These are phyloP conservation scores for Notocelia uddmanniana DNA, from an alignment of 2,888 invertebrate genomes.

Conservation along the genomic window DNA sequence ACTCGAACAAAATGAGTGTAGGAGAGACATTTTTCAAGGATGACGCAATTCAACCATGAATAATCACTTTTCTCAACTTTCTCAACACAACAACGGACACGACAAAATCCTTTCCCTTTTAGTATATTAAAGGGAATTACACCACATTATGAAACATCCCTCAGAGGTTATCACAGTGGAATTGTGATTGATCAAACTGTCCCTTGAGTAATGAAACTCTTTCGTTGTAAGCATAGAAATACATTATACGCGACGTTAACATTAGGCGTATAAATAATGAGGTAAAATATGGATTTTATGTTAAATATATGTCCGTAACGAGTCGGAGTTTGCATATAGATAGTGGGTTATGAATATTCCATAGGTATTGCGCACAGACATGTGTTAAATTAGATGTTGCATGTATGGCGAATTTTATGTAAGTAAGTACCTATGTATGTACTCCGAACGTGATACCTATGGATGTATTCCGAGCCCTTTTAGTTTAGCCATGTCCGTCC, in stretches of 20 bases:
- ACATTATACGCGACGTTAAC: slow-evolving; percentile 14
- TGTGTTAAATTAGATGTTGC: not conserved
- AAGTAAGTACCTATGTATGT: too few relatives aligned
- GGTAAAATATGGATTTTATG: slow-evolving; percentile 43
- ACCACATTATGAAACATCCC: slow-evolving; percentile 25
- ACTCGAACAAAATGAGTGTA: too few relatives aligned
- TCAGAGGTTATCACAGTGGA: slow-evolving; percentile 27
- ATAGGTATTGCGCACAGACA: slow-evolving; percentile 23
- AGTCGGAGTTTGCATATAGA: slow-evolving; percentile 42
- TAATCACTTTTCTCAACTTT: slow-evolving; percentile 20
- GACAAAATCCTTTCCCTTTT: not conserved
- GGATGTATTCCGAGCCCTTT: too few relatives aligned
- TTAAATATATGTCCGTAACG: slow-evolving; percentile 39
- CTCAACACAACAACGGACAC: slow-evolving; percentile 8
- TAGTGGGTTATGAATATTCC: slow-evolving; percentile 41
- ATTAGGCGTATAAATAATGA: slow-evolving; percentile 22
- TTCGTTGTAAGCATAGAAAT: slow-evolving; percentile 20
- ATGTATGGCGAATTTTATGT: not conserved
- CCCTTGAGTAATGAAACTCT: slow-evolving; percentile 36
- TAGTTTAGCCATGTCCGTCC: too few relatives aligned
- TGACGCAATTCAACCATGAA: not conserved
- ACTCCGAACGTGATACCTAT: too few relatives aligned
- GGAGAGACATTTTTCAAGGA: not conserved
- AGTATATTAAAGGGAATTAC: slow-evolving; percentile 19
- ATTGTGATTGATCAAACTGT: slow-evolving; percentile 44